Base-by-base conservation (phyloP, 2,888 invertebrate genomes). In the Sarcophaga rosellei region DNA sequence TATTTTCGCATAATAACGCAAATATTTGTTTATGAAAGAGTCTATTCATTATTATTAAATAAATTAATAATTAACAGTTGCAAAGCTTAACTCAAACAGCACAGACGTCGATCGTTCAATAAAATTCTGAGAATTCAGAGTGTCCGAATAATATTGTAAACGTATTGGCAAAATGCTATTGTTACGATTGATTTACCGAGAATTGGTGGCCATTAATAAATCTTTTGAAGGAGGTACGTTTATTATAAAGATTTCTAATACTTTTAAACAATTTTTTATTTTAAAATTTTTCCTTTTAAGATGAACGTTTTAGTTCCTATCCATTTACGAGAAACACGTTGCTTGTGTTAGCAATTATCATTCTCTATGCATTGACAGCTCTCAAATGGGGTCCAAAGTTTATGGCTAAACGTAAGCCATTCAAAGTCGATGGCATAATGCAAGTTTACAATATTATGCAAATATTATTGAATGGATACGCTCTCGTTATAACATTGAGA, bases 401-500 rank as follows among this genome's bases (percentile, higher is more conserved):
- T 62, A 97, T 97, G 97, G 94, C 94, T 73, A 94, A 95, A 85
- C 94, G 95, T 65, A 92, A 94, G 76, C 95, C 97, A 0, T 95
- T 94, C 88, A 94, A 96, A 82, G 88, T 97, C 59, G 94, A 95
- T 21, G 94, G 93, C 88, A 62, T 96, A n/a, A 93, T 97, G 88
- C 94, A 96, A 85, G 89, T 94, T 0, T 96, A 96, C 90, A 96
- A 97, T 90, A 90, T 94, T 0, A 53, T 94, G 12, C 97, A 97
- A 85, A 87, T 91, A 4, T 1, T 88, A 0, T 25, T 89, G 3
- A 90, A 90, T 84, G 35, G 35, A 10, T 35, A 35, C 35, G 10
- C 10, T 1, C 2, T 35, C 2, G 2, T 35, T 10, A 8, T 3
- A 8, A 2, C 10, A 35, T 8, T 35, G 35, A 35, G 8, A 10